A percentile compares a stretch with the other conserved stretches of the same genome.
phyloP scores from a whole-genome alignment of 2,888 invertebrate species.

The Yponomeuta cagnagella region DNA sequence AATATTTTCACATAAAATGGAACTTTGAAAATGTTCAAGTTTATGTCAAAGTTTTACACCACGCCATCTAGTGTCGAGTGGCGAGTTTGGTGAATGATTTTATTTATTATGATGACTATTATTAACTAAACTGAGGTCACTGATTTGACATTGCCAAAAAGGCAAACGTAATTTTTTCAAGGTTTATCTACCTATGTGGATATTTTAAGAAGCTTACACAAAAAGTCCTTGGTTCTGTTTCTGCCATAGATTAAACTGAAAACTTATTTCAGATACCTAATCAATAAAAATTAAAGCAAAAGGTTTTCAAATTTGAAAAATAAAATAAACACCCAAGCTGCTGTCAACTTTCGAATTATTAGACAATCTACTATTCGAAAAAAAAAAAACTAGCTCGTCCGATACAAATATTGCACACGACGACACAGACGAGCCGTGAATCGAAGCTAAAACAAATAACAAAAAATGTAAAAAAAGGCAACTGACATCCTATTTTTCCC shows the following conservation, averaged over 20 bases:
- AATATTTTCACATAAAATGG: no score
- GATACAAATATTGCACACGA: constrained; percentile 72
- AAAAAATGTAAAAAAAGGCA: constrained; percentile 49
- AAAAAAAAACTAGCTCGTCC: constrained; percentile 49
- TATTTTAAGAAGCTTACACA: no score
- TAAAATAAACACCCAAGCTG: constrained; percentile 27
- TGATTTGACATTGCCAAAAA: no score
- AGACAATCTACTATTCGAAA: constrained; percentile 45
- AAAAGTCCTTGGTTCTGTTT: no score
- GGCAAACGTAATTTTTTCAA: no score
- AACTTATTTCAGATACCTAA: no score
- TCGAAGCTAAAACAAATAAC: constrained; percentile 52
- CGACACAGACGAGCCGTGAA: constrained; percentile 33
- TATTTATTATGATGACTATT: not conserved
- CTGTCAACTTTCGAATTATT: constrained; percentile 61
- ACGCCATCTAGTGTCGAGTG: constrained; percentile 57
- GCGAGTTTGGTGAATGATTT: constrained; percentile 21
- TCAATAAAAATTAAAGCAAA: not conserved
- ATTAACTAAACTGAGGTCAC: no score
- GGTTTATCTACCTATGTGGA: no score
- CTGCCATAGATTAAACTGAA: no score
- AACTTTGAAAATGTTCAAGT: no score
- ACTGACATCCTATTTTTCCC: constrained; percentile 65
- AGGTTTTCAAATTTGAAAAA: not conserved
- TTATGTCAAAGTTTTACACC: not conserved